Base-by-base conservation (phyloP, 2,113 vertebrate species). In the Campylorhamphus procurvoides region DNA sequence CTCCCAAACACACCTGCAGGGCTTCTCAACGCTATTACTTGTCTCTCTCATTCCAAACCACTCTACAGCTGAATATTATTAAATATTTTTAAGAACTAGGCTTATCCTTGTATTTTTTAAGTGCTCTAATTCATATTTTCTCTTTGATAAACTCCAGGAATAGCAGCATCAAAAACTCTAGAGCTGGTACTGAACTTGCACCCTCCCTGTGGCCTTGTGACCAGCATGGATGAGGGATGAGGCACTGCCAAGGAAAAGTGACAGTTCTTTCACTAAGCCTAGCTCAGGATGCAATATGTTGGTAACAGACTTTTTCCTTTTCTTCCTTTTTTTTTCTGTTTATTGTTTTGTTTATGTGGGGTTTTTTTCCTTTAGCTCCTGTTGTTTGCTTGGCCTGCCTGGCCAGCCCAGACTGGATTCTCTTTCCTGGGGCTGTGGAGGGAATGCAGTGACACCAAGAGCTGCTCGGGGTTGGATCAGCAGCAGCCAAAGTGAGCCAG, bases 401-500 rank as follows among this genome's bases (percentile, higher is more conserved):
- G 33, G 66, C 72, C 81, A 69, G 25, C 55, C 44, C 67, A 80
- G 59, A 16, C 52, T 90, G 75, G 60, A 86, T 96, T 85, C 81
- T 59, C 40, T 92, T 95, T 84, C 14, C 8, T 27, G 46, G 63
- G 56, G 58, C 79, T 86, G 75, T 77, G 52, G 50, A 93, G 33
- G 69, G 90, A 94, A 87, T 78, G 78, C 68, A 95, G 58, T 92
- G 88, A 85, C 62, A 79, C n/a, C 86, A 93, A 92, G 86, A 95
- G 66, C 86, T 91, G 81, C 71, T 96, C 93, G 93, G 82, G 96
- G 94, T 91, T 97, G 94, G 78, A 97, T 93, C 72, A 96, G 88
- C 74, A 90, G 88, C 81, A 91, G 91, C 75, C 88, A 67, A 76
- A 89, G 81, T 91, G 81, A 86, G 56, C 75, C 22, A 3, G 87